These are phyloP conservation scores for Tympanuchus pallidicinctus DNA, from an alignment of 2,113 vertebrate genomes.

Conservation along the genomic window DNA sequence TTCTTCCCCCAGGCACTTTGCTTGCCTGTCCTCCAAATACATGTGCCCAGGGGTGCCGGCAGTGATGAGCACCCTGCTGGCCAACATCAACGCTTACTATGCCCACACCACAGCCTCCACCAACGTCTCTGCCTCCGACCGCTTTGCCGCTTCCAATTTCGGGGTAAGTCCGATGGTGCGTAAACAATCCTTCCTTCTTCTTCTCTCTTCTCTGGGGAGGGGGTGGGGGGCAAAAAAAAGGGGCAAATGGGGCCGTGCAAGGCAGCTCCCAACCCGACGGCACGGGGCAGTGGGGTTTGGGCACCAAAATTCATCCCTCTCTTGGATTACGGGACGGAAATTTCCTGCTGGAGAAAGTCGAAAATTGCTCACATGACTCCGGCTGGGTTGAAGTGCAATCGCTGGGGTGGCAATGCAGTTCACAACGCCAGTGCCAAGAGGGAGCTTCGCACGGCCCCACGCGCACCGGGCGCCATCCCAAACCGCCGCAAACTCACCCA, in stretches of 20 bases:
- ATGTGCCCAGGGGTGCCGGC: constrained; percentile 98
- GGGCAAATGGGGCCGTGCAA: not conserved
- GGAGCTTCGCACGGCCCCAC: constrained; percentile 1
- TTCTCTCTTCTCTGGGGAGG: constrained; percentile 56
- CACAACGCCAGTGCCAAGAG: not conserved
- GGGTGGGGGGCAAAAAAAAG: not conserved
- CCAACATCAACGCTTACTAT: constrained; percentile 99
- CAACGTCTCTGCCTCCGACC: constrained; percentile 97
- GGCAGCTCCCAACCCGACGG: not conserved
- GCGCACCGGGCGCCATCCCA: not conserved
- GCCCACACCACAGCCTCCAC: constrained; percentile 97
- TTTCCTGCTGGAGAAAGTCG: not conserved
- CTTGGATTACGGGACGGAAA: not conserved
- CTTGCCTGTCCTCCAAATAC: constrained; percentile 98
- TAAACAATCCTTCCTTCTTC: constrained; percentile 68
- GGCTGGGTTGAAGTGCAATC: too few relatives aligned
- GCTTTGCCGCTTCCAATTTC: constrained; percentile 97
- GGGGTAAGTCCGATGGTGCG: constrained; percentile 88
- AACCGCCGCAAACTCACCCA: not conserved
- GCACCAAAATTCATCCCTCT: not conserved
- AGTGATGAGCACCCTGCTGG: constrained; percentile 97
- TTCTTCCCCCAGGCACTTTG: constrained; percentile 86
- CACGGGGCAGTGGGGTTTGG: not conserved
- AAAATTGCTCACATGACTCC: not conserved
- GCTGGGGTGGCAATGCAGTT: not conserved